Conservation (phyloP, 2,888 invertebrate species). For the Diarsia brunnea region DNA sequence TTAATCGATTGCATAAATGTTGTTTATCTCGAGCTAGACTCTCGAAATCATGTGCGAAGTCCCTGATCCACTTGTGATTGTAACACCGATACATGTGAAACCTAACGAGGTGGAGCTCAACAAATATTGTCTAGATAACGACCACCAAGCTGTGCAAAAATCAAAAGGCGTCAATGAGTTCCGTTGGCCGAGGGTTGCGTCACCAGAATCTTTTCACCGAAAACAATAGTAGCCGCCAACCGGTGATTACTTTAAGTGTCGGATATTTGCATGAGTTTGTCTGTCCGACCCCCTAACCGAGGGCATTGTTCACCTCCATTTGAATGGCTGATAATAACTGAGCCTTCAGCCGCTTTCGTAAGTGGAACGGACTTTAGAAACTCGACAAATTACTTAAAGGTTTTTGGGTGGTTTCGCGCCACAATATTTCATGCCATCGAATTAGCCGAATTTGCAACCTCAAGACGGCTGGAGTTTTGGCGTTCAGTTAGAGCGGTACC, state of each 20-base stretch:
- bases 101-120: constrained; percentile 17
- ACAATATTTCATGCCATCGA: constrained; percentile 64
- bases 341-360: constrained; percentile 84
- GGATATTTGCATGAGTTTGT: constrained; percentile 83
- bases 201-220: constrained; percentile 77
- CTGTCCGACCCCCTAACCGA: constrained; percentile 83
- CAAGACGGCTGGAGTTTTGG: constrained; percentile 30
- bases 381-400: constrained; percentile 73
- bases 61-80: constrained; percentile 52
- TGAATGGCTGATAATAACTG: constrained; percentile 85
- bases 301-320: constrained; percentile 84
- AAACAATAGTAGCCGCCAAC: constrained; percentile 79
- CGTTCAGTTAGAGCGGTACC: constrained; percentile 18
- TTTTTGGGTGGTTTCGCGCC: constrained; percentile 70
- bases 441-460: constrained; percentile 62
- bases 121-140: constrained; percentile 39
- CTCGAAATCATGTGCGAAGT: constrained; percentile 41
- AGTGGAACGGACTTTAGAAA: constrained; percentile 85
- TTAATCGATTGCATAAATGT: constrained; percentile 41
- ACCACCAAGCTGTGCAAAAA: constrained; percentile 50
- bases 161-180: constrained; percentile 52
- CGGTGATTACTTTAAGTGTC: constrained; percentile 81
- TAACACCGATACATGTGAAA: constrained; percentile 21
- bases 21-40: constrained; percentile 34
- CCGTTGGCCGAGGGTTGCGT: constrained; percentile 69